A percentile compares a stretch with the other conserved stretches of the same genome.
These are phyloP conservation scores for Strix aluco DNA, from an alignment of 2,113 vertebrate genomes.

Conservation along the genomic window DNA sequence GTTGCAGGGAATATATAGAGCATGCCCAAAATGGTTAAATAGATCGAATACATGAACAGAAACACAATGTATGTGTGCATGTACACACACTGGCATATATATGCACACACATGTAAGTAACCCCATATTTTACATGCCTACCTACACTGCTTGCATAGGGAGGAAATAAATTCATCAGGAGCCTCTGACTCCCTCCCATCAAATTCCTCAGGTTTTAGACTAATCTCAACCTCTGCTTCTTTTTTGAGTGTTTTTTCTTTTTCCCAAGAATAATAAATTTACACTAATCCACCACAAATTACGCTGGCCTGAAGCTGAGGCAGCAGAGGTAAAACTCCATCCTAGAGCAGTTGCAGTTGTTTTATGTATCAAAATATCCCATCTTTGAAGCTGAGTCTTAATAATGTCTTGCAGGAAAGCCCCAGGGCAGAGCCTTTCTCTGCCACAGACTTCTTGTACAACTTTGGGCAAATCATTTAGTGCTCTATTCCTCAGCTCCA, in stretches of 20 bases:
- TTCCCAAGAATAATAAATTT: not conserved
- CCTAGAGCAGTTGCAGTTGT: not conserved
- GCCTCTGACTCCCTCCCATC: not conserved
- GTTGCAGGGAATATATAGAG: not conserved
- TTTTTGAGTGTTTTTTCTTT: not conserved
- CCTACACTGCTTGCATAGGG: not conserved
- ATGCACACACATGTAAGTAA: accelerated
- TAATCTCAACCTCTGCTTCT: not conserved
- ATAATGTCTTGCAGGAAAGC: conserved; percentile 49
- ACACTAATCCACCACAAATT: not conserved
- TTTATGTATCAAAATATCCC: conserved; percentile 1
- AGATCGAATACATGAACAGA: not conserved
- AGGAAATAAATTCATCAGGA: not conserved
- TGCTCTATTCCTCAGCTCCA: not conserved
- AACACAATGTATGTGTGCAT: accelerated
- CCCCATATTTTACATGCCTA: not conserved
- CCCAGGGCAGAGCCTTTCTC: conserved; percentile 26
- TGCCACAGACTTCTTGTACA: not conserved
- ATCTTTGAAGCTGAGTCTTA: not conserved
- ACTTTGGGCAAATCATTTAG: conserved; percentile 26
- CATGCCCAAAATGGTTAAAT: not conserved
- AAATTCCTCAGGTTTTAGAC: not conserved
- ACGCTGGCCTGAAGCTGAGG: not conserved
- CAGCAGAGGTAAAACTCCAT: not conserved
- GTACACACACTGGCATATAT: not conserved